Base-by-base conservation (phyloP, 2,797 vertebrate genomes). In the Malurus splendens region DNA sequence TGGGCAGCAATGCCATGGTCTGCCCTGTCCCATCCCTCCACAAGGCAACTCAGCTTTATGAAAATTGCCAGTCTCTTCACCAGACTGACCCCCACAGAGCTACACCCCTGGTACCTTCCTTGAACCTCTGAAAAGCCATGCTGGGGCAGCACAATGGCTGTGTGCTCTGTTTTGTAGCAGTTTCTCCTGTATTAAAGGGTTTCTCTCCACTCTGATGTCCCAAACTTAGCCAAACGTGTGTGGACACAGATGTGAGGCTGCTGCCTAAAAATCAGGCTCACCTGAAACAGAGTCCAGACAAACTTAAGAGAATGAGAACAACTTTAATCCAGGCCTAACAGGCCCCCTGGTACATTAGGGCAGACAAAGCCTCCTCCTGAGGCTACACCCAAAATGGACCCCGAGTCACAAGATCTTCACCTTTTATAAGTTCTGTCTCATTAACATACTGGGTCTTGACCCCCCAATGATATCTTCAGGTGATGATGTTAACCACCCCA, bases 1-100 rank as follows among this genome's bases (percentile, higher is more conserved):
- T 1, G 0, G 3, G 16, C 41, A 59, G 36, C 48, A 33, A 4
- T 39, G 44, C 19, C 47, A 14, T 11, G 10, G 2, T 47, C 57
- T 65, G 19, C 25, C 47, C 39, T 65, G 24, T 44, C 18, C 32
- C 12, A 32, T 12, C 16, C 14, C 15, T 85, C 23, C 68, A 30
- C 32, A 64, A 32, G 42, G 18, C 2, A 41, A 4, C 3, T 11
- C 7, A 18, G 32, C 14, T 64, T 74, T 55, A 25, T 36, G 36
- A 57, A 75, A 36, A 5, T 57, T 42, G 39, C 14, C 38, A 47
- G 7, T n/a, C 7, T 32, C 52, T 41, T 64, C 39, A 64, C 18
- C 50, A 24, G 45, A 6, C n/a, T 44, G 44, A 28, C 12, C 8
- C 19, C 18, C 42, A 6, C 0, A 1, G 18, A 18, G 27, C 55